Evolutionary conservation across 2,797 vertebrate genomes (phyloP).

Genomic region (Forpus xanthops): DNA sequence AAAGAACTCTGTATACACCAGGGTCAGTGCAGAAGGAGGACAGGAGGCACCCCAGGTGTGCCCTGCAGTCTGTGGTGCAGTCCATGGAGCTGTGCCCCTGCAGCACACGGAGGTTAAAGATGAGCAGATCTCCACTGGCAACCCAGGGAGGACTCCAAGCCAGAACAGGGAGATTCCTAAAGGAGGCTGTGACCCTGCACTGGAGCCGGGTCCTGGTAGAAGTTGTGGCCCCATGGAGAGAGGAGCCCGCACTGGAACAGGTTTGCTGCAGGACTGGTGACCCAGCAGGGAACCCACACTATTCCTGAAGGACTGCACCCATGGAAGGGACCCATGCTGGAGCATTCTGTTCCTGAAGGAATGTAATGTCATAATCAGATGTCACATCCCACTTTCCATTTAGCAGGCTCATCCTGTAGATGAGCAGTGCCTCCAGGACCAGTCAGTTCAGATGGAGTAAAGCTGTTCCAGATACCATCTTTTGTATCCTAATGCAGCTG

Average conservation of each 20-base stretch:
- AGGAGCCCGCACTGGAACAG: neutral
- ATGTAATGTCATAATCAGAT: neutral
- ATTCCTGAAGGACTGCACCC: too few species aligned
- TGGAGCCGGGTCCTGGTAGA: neutral
- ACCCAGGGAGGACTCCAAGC: neutral
- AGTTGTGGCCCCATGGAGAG: neutral
- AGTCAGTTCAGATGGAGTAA: neutral
- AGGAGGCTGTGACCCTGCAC: neutral
- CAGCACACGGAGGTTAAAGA: neutral
- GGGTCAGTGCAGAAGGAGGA: neutral
- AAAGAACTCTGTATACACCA: neutral
- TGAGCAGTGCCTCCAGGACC: neutral
- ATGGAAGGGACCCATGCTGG: fast-evolving
- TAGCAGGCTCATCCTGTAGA: neutral
- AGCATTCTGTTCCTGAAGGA: neutral
- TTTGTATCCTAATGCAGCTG: neutral
- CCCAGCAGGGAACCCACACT: neutral
- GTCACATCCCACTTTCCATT: neutral
- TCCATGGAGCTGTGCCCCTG: neutral
- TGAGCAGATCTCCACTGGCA: neutral
- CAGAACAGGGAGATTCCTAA: neutral
- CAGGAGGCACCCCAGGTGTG: neutral
- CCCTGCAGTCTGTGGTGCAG: neutral
- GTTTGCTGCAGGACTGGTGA: neutral
- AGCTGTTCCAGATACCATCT: neutral